Conservation (phyloP, 2,888 invertebrate species). For the Auanema freiburgensis region DNA sequence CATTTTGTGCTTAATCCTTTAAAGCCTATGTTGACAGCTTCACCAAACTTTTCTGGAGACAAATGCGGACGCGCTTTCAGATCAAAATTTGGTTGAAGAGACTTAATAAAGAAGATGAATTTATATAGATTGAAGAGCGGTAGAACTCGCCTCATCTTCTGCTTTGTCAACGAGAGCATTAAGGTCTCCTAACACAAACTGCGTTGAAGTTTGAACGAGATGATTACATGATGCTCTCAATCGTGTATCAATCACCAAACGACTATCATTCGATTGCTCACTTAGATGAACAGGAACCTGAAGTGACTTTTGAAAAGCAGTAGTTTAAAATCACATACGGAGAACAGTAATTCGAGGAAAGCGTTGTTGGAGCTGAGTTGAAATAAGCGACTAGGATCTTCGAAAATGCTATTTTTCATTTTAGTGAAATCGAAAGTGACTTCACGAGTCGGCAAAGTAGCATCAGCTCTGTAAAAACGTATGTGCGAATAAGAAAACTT, state of each 20-base stretch:
- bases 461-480: slow-evolving; percentile 66
- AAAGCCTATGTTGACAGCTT: slow-evolving; percentile 25
- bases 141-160: slow-evolving; percentile 40
- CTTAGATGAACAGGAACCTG: slow-evolving; percentile 89
- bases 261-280: slow-evolving; percentile 88
- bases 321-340: slow-evolving; percentile 61
- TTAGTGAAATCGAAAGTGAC: slow-evolving; percentile 90
- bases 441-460: slow-evolving; percentile 79
- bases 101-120: slow-evolving; percentile 17
- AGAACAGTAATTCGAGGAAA: slow-evolving; percentile 79
- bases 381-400: slow-evolving; percentile 74
- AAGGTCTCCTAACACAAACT: slow-evolving; percentile 45
- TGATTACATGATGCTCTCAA: slow-evolving; percentile 73
- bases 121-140: not conserved
- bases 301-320: slow-evolving; percentile 62
- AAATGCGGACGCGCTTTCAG: slow-evolving; percentile 29
- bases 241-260: slow-evolving; percentile 91
- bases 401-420: slow-evolving; percentile 71
- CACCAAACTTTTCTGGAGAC: slow-evolving; percentile 25
- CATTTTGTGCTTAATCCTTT: slow-evolving; percentile 15
- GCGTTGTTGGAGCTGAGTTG: slow-evolving; percentile 85
- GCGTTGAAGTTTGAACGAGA: slow-evolving; percentile 48
- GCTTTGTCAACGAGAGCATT: slow-evolving; percentile 39
- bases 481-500: not conserved
- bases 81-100: slow-evolving; percentile 35